Base-by-base conservation (phyloP, 2,797 vertebrate genomes). In the Pangasius macronema region DNA sequence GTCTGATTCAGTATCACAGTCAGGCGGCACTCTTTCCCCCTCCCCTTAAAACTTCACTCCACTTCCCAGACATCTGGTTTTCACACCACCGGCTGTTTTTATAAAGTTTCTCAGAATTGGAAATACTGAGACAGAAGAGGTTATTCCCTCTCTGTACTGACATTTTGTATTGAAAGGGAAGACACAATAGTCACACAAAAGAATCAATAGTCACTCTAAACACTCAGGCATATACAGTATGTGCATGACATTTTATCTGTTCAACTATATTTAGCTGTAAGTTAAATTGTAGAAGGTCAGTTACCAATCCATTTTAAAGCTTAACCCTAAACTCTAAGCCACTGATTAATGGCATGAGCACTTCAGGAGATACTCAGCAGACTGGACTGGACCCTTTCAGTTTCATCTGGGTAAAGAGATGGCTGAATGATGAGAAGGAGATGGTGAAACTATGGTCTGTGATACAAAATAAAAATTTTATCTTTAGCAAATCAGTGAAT, bases 1-100 rank as follows among this genome's bases (percentile, higher is more conserved):
- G 94, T 95, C 96, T 96, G 94, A 96, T 95, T 95, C 95, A 94
- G 93, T 93, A 94, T 95, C 93, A 94, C 93, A 94, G 94, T 89
- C 82, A 81, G 79, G 86, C 75, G 86, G 85, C 89, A 87, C 87
- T 55, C 77, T 82, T 53, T 49, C 70, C 9, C 51, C 46, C 80
- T 76, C 73, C 72, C 77, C 65, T 82, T 87, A 79, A 82, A 85
- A 80, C 53, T 80, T 80, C 65, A 33, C 83, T 82, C 77, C 30
- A 53, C 86, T 72, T 83, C 84, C 51, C 84, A 88, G 84, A 87
- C 86, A 84, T 91, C 83, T 88, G 87, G 84, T 83, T 86, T 86
- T 88, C 63, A 83, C 84, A 85, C 77, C 75, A 84, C 55, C 65
- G 57, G 68, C 75, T 87, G 68, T 49, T 82, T 82, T 89, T 33